A percentile compares a stretch with the other conserved stretches of the same genome.
These are phyloP conservation scores for Sciaenops ocellatus DNA, from an alignment of 2,797 vertebrate species.

Conservation along the genomic window DNA sequence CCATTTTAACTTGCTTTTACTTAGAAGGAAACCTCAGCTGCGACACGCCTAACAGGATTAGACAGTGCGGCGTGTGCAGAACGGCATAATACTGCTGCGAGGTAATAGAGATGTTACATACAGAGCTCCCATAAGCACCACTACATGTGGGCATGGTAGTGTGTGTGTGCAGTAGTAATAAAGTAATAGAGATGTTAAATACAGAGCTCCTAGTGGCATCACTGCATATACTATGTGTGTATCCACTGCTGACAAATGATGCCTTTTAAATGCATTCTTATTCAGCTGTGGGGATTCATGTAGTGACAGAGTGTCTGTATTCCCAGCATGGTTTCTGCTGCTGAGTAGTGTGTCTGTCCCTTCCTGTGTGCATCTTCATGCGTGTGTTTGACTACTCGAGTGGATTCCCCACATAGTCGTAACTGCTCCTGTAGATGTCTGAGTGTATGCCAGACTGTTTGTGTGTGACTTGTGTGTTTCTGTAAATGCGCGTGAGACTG, in stretches of 20 bases:
- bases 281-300: slow-evolving; percentile 27
- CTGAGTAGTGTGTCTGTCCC: slow-evolving; percentile 5
- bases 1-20: slow-evolving; percentile 57
- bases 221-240: background rate
- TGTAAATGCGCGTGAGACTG: background rate
- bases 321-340: slow-evolving; percentile 4
- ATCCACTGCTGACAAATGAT: slow-evolving; percentile 17
- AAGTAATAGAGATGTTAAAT: slow-evolving; percentile 48
- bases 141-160: background rate
- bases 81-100: slow-evolving; percentile 47
- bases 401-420: background rate
- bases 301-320: slow-evolving; percentile 4
- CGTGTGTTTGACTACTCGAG: background rate
- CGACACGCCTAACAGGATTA: slow-evolving; percentile 70
- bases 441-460: slow-evolving; percentile 1
- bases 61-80: slow-evolving; percentile 42
- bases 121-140: slow-evolving; percentile 42
- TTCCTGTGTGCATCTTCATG: background rate
- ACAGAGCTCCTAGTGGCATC: slow-evolving; percentile 37
- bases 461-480: background rate
- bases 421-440: background rate
- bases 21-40: slow-evolving; percentile 45
- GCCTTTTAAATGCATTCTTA: slow-evolving; percentile 29
- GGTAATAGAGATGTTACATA: slow-evolving; percentile 58
- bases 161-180: slow-evolving; percentile 17